Percentiles rank a stretch among this genome's conserved stretches.
These are phyloP conservation scores for Scaptomyza caliginosa DNA, from an alignment of 2,888 invertebrate genomes.

Conservation along the genomic window DNA sequence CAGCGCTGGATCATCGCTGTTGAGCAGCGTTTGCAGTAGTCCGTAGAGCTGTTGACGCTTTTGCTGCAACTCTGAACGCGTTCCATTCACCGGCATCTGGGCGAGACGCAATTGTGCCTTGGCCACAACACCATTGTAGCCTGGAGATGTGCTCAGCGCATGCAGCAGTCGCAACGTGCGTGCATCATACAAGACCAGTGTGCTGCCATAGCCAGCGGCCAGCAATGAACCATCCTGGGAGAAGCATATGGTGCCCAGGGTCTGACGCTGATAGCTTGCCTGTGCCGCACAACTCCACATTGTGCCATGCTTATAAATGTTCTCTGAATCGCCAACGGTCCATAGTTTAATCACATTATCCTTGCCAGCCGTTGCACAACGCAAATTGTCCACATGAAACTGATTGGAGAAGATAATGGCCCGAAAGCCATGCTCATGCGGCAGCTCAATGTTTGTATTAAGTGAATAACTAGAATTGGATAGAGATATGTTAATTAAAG, in stretches of 20 bases:
- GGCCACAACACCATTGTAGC: conserved; percentile 78
- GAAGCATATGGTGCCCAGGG: conserved; percentile 87
- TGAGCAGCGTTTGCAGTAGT: conserved; percentile 74
- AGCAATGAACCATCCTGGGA: conserved; percentile 91
- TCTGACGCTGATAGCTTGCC: conserved; percentile 87
- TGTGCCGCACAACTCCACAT: conserved; percentile 88
- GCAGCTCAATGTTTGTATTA: conserved; percentile 90
- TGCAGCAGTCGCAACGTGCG: conserved; percentile 86
- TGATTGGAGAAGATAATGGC: conserved; percentile 86
- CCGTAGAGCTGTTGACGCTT: conserved; percentile 72
- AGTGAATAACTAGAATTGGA: conserved; percentile 86
- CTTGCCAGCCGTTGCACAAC: conserved; percentile 88
- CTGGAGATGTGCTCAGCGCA: conserved; percentile 84
- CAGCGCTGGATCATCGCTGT: conserved; percentile 72
- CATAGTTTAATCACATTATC: conserved; percentile 90
- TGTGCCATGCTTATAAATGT: conserved; percentile 85
- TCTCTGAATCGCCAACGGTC: conserved; percentile 86
- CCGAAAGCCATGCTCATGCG: conserved; percentile 87
- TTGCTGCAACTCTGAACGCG: conserved; percentile 60
- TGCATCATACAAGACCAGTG: conserved; percentile 89
- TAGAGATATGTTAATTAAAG: not conserved
- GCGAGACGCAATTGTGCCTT: conserved; percentile 77
- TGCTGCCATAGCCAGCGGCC: conserved; percentile 88
- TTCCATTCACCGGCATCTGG: conserved; percentile 60
- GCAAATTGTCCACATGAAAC: conserved; percentile 84